phyloP scores from a whole-genome alignment of 2,888 invertebrate species.

The Drosophila yooni region DNA sequence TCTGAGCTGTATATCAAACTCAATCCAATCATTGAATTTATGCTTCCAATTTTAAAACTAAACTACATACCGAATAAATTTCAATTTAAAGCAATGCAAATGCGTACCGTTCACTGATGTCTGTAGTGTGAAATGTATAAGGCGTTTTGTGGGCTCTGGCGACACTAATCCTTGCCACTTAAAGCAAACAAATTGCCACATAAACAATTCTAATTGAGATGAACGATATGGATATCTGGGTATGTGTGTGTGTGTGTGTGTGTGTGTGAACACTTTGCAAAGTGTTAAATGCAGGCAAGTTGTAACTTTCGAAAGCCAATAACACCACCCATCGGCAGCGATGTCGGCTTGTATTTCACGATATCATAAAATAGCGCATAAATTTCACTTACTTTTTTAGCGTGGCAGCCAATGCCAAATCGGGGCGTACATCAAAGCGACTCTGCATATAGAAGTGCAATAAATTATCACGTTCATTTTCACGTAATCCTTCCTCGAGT shows the following conservation, averaged over 20 bases:
- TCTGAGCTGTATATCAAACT: neutral
- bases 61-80: slow-evolving; percentile 62
- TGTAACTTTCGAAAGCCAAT: slow-evolving; percentile 37
- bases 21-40: slow-evolving; percentile 19
- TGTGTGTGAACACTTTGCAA: slow-evolving; percentile 30
- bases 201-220: slow-evolving; percentile 78
- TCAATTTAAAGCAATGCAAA: slow-evolving; percentile 51
- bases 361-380: slow-evolving; percentile 69
- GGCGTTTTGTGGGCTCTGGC: slow-evolving; percentile 38
- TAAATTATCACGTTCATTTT: slow-evolving; percentile 91
- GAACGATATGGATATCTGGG: slow-evolving; percentile 60
- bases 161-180: slow-evolving; percentile 67
- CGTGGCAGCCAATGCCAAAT: slow-evolving; percentile 88
- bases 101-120: slow-evolving; percentile 43
- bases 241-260: slow-evolving; percentile 3
- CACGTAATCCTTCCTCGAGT: slow-evolving; percentile 90
- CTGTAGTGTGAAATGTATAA: slow-evolving; percentile 21
- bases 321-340: neutral
- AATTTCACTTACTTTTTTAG: slow-evolving; percentile 87
- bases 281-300: slow-evolving; percentile 66
- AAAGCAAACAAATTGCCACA: slow-evolving; percentile 75
- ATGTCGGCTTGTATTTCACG: slow-evolving; percentile 28
- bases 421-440: slow-evolving; percentile 91
- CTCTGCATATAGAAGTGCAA: slow-evolving; percentile 92
- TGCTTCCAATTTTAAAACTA: slow-evolving; percentile 12